These are phyloP conservation scores for Hydrolagus affinis DNA, from an alignment of 2,113 vertebrate genomes.

Conservation along the genomic window DNA sequence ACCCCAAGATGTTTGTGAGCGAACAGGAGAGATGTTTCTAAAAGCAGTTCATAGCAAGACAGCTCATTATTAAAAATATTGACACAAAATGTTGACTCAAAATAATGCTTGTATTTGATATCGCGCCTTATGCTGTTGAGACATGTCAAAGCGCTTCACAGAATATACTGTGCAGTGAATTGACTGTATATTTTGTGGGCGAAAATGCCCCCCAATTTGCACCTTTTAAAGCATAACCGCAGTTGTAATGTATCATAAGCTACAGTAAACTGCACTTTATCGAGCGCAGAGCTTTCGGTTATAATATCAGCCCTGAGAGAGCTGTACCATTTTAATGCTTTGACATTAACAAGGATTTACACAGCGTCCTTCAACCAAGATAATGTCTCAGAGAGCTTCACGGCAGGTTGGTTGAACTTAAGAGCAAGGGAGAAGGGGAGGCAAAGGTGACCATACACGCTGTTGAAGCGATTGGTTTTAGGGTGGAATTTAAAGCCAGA, in stretches of 20 bases:
- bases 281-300: not conserved
- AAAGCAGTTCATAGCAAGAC: not conserved
- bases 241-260: not conserved
- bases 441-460: not conserved
- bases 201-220: no score
- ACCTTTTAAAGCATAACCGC: not conserved
- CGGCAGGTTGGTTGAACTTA: no score
- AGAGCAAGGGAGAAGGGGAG: constrained; percentile 42
- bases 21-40: not conserved
- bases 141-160: no score
- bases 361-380: constrained; percentile 38
- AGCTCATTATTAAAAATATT: not conserved
- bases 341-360: no score
- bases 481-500: no score
- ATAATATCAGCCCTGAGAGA: not conserved
- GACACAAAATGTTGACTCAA: not conserved
- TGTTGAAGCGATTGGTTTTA: no score
- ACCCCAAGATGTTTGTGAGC: not conserved
- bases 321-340: not conserved
- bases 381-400: constrained; percentile 42
- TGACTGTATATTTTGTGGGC: no score
- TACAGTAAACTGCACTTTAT: not conserved
- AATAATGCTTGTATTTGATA: not conserved
- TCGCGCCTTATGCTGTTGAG: not conserved
- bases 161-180: no score